A percentile compares a stretch with the other conserved stretches of the same genome.
Evolutionary conservation across 2,113 vertebrate species (phyloP).

Genomic region (Rafetus swinhoei): DNA sequence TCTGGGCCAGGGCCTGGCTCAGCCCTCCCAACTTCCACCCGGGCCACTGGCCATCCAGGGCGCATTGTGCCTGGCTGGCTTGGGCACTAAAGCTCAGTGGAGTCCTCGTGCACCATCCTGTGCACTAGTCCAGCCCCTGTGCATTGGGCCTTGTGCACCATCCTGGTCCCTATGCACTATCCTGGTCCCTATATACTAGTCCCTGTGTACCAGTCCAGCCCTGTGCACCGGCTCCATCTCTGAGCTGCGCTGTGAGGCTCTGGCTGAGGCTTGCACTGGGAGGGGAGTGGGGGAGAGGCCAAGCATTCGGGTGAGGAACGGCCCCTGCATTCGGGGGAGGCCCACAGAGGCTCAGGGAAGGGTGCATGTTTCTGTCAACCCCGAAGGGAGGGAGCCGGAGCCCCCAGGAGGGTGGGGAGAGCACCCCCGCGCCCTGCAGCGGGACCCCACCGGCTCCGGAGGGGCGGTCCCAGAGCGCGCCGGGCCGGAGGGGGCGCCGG

Average conservation of each 20-base stretch:
- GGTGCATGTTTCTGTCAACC: not conserved
- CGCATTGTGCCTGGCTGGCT: not conserved
- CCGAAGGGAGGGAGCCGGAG: accelerated
- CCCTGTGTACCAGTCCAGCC: no score
- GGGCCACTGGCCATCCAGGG: not conserved
- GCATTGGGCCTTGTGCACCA: no score
- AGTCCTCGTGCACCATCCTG: not conserved
- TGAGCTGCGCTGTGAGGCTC: not conserved
- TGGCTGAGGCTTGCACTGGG: not conserved
- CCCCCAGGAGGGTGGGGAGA: not conserved
- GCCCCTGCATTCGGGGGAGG: not conserved
- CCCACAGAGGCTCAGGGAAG: not conserved
- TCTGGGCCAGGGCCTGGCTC: not conserved
- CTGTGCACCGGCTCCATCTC: not conserved
- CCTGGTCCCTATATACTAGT: no score
- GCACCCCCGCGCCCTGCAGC: not conserved
- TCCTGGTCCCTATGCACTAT: not conserved
- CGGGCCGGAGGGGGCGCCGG: no score
- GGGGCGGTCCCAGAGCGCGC: not conserved
- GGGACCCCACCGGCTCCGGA: not conserved
- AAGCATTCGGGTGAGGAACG: not conserved
- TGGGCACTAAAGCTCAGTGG: not conserved
- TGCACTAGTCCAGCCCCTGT: no score
- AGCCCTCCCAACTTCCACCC: not conserved
- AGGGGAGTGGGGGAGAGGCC: not conserved